These are phyloP conservation scores for Oreonectes daqikongensis DNA, from an alignment of 2,797 vertebrate genomes.

Conservation along the genomic window DNA sequence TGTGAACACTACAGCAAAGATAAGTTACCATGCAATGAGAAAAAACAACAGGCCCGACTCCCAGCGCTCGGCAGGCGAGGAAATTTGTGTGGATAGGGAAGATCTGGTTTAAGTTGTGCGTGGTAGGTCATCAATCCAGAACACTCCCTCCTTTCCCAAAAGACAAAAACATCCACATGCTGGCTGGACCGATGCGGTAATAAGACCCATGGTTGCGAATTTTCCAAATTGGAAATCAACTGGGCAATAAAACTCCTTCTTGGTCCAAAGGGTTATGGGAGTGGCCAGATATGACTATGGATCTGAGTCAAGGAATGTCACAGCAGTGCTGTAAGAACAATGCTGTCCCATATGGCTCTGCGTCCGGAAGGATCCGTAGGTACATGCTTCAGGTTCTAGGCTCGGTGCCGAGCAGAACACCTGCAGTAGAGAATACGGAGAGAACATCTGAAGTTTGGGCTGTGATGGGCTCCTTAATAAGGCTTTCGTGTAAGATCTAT, in stretches of 20 bases:
- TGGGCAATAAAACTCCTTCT: slow-evolving; percentile 39
- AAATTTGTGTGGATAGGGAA: slow-evolving; percentile 48
- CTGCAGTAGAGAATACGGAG: slow-evolving; percentile 46
- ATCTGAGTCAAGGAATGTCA: slow-evolving; percentile 21
- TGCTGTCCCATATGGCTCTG: slow-evolving; percentile 30
- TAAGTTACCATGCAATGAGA: slow-evolving; percentile 43
- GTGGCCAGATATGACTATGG: slow-evolving; percentile 35
- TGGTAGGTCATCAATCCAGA: slow-evolving; percentile 50
- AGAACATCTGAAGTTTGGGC: slow-evolving; percentile 8
- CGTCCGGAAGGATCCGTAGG: slow-evolving; percentile 40
- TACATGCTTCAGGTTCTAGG: slow-evolving; percentile 37
- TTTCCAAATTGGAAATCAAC: slow-evolving; percentile 50
- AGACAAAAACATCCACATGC: slow-evolving; percentile 52
- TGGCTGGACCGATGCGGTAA: slow-evolving; percentile 30
- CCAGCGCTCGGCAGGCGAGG: slow-evolving; percentile 31
- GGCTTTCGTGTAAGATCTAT: slow-evolving; percentile 43
- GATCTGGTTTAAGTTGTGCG: slow-evolving; percentile 48
- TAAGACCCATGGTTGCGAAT: slow-evolving; percentile 48
- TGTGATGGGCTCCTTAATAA: slow-evolving; percentile 52
- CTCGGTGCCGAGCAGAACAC: slow-evolving; percentile 50
- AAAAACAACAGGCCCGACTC: slow-evolving; percentile 43
- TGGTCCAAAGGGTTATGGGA: slow-evolving; percentile 32
- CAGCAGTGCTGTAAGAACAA: slow-evolving; percentile 38
- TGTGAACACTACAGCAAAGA: slow-evolving; percentile 48
- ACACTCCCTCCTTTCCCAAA: slow-evolving; percentile 49